phyloP scores from a whole-genome alignment of 2,888 invertebrate species.

The Tenthredo scrophulariae region DNA sequence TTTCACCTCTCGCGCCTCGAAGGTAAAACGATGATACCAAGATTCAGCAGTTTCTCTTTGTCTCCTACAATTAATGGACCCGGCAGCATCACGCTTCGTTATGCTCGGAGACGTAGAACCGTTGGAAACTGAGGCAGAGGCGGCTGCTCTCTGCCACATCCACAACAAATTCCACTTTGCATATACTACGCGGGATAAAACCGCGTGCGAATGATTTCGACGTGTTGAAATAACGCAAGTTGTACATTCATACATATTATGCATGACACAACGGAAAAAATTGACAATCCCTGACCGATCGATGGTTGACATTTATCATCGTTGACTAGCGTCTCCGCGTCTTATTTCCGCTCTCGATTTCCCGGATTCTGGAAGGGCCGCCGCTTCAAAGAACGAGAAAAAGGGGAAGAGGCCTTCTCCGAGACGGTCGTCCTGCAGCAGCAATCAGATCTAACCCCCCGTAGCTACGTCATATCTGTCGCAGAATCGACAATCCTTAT shows the following conservation, averaged over 20 bases:
- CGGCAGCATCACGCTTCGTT: conserved; percentile 40
- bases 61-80: conserved; percentile 41
- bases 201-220: not conserved
- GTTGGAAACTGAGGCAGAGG: conserved; percentile 5
- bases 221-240: not conserved
- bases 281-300: conserved; percentile 38
- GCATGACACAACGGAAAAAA: not conserved
- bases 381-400: conserved; percentile 17
- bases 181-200: conserved; percentile 2
- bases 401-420: not conserved
- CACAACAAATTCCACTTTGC: conserved; percentile 1
- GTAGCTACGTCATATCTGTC: conserved; percentile 43
- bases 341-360: conserved; percentile 36
- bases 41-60: conserved; percentile 52
- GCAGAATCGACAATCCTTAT: conserved; percentile 42
- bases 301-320: conserved; percentile 55
- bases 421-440: not conserved
- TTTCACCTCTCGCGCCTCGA: not conserved
- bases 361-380: not conserved
- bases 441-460: conserved; percentile 36
- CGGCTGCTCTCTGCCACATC: conserved; percentile 11
- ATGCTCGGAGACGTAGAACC: conserved; percentile 11
- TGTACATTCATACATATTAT: not conserved
- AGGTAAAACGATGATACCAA: conserved; percentile 44
- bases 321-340: conserved; percentile 31